These are phyloP conservation scores for Psococerastis gibbosa DNA, from an alignment of 2,888 invertebrate genomes.

Conservation along the genomic window DNA sequence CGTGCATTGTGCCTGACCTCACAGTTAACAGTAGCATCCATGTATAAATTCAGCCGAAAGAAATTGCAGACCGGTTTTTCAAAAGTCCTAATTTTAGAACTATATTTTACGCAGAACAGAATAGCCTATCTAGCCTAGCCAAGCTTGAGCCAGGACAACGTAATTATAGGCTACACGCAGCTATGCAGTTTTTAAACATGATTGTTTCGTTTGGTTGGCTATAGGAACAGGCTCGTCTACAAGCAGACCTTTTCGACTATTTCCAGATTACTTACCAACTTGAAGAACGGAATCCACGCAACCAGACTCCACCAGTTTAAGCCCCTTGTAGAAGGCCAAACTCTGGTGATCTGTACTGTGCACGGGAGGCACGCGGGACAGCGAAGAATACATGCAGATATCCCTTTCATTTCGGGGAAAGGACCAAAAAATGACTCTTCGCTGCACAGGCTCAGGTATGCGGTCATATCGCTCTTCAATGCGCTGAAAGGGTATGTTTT, in stretches of 20 bases:
- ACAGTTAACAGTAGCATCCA: too few relatives aligned
- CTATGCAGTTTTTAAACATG: too few relatives aligned
- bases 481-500: constrained; percentile 67
- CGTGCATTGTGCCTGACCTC: too few relatives aligned
- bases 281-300: constrained; percentile 72
- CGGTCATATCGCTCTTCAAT: constrained; percentile 73
- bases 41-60: too few relatives aligned
- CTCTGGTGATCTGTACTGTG: constrained; percentile 49
- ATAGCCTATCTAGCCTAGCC: too few relatives aligned
- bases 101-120: too few relatives aligned
- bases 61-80: too few relatives aligned
- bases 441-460: constrained; percentile 75
- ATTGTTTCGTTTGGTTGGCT: too few relatives aligned
- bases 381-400: constrained; percentile 77
- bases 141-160: too few relatives aligned
- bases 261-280: constrained; percentile 57
- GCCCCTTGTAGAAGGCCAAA: constrained; percentile 70
- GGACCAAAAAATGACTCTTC: constrained; percentile 74
- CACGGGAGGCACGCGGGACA: constrained; percentile 35
- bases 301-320: constrained; percentile 62
- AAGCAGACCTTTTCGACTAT: not conserved
- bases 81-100: too few relatives aligned
- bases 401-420: constrained; percentile 74
- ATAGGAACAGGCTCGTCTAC: too few relatives aligned
- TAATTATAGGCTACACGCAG: too few relatives aligned